Evolutionary conservation across 2,888 invertebrate species (phyloP).

Genomic region (Alentia gelatinosa): DNA sequence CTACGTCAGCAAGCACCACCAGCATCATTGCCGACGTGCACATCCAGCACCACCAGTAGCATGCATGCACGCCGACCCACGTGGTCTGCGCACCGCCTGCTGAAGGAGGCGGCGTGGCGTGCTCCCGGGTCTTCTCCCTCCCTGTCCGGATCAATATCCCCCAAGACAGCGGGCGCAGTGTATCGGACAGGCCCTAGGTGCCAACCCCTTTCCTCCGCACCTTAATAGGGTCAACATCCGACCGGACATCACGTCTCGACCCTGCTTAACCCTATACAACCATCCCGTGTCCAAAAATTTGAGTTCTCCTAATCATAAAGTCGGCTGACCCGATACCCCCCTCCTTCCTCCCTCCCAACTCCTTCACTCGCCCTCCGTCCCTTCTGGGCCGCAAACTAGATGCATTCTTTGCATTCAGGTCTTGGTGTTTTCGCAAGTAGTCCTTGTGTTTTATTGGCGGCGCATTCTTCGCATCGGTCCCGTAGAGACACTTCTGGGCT

Average conservation of each 20-base stretch:
- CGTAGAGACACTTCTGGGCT: neutral
- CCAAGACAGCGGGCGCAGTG: neutral
- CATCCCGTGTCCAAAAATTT: neutral
- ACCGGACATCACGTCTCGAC: neutral
- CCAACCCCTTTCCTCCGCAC: neutral
- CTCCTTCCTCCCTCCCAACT: neutral
- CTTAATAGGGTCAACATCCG: neutral
- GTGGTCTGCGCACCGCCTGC: neutral
- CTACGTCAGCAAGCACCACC: slow-evolving; percentile 36
- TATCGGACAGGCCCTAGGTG: neutral
- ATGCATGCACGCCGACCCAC: slow-evolving; percentile 33
- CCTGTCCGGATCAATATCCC: neutral
- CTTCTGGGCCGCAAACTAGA: neutral
- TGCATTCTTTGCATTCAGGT: neutral
- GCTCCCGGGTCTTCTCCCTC: neutral
- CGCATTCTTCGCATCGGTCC: neutral
- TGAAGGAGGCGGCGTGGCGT: neutral
- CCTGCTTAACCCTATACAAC: neutral
- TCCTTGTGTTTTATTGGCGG: neutral
- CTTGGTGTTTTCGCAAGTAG: neutral
- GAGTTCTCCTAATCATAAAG: too few species aligned
- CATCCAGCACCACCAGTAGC: neutral
- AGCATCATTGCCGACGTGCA: slow-evolving; percentile 6
- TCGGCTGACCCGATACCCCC: neutral
- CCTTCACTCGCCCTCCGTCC: neutral